Percentiles rank a stretch among this genome's conserved stretches.
Evolutionary conservation across 2,113 vertebrate species (phyloP).

Genomic region (Emydocephalus ijimae): DNA sequence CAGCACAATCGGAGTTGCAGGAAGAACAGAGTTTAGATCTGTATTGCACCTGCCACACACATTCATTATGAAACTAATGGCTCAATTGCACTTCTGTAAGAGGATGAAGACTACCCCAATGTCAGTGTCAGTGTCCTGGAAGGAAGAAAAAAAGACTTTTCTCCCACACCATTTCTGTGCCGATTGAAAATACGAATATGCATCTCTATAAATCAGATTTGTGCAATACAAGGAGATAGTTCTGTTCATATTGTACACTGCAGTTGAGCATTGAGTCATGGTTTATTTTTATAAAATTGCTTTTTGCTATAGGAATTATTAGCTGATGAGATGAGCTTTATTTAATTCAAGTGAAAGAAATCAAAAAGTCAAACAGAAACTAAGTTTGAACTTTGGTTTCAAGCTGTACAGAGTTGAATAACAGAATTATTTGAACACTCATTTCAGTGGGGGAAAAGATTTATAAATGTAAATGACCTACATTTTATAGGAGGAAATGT

Average conservation of each 20-base stretch:
- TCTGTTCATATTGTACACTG: conserved; percentile 64
- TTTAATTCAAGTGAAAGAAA: conserved; percentile 59
- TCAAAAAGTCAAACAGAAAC: conserved; percentile 64
- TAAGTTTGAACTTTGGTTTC: conserved; percentile 68
- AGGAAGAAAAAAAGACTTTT: conserved; percentile 54
- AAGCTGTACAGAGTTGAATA: conserved; percentile 69
- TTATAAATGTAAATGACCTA: conserved; percentile 79
- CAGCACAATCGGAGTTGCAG: conserved; percentile 71
- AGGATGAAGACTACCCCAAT: conserved; percentile 66
- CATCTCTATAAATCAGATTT: conserved; percentile 64
- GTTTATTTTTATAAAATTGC: conserved; percentile 64
- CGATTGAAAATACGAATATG: conserved; percentile 46
- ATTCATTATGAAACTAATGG: conserved; percentile 70
- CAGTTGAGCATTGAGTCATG: conserved; percentile 62
- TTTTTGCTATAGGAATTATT: conserved; percentile 64
- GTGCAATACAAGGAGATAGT: conserved; percentile 59
- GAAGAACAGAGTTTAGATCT: conserved; percentile 66
- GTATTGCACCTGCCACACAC: conserved; percentile 60
- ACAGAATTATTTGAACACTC: conserved; percentile 69
- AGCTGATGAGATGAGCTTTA: conserved; percentile 68
- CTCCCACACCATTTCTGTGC: conserved; percentile 59
- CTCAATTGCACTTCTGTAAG: conserved; percentile 68
- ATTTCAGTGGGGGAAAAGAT: conserved; percentile 68
- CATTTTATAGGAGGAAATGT: conserved; percentile 79
- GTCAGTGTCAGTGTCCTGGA: conserved; percentile 67